Conservation (phyloP, 2,113 vertebrate genomes). For the Lycaon pictus region DNA sequence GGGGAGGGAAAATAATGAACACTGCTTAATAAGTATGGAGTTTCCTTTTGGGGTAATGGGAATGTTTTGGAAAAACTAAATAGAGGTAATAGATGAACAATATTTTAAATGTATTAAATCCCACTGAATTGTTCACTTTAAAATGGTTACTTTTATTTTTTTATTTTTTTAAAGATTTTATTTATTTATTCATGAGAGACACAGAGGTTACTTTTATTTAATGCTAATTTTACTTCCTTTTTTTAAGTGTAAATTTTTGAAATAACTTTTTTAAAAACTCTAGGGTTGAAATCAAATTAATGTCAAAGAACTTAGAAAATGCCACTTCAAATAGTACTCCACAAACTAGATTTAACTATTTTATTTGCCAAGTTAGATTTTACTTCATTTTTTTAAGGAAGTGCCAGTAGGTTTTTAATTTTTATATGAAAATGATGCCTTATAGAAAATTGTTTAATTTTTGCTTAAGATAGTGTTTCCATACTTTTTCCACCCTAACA, state of each 20-base stretch:
- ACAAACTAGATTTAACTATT: background rate
- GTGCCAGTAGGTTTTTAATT: background rate
- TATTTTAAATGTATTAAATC: background rate
- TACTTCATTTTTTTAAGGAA: slow-evolving; percentile 10
- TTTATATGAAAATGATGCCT: slow-evolving; percentile 30
- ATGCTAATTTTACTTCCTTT: background rate
- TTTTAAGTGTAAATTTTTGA: slow-evolving; percentile 30
- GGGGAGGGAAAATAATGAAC: background rate
- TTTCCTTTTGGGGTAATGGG: background rate
- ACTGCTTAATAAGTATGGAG: background rate
- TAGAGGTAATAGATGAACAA: background rate
- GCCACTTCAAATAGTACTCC: background rate
- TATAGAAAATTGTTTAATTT: background rate
- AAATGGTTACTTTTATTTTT: slow-evolving; percentile 2
- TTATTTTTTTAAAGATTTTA: slow-evolving; percentile 2
- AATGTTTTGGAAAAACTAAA: slow-evolving; percentile 22
- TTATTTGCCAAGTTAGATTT: background rate
- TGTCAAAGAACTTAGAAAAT: background rate
- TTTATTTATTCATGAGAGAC: no score
- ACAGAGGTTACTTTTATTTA: background rate
- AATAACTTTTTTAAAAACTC: background rate
- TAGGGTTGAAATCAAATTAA: background rate
- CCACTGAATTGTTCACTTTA: background rate
- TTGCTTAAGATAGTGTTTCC: background rate
- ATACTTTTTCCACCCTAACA: background rate